Evolutionary conservation across 2,888 invertebrate genomes (phyloP).

Genomic region (Drosophila neutralis): DNA sequence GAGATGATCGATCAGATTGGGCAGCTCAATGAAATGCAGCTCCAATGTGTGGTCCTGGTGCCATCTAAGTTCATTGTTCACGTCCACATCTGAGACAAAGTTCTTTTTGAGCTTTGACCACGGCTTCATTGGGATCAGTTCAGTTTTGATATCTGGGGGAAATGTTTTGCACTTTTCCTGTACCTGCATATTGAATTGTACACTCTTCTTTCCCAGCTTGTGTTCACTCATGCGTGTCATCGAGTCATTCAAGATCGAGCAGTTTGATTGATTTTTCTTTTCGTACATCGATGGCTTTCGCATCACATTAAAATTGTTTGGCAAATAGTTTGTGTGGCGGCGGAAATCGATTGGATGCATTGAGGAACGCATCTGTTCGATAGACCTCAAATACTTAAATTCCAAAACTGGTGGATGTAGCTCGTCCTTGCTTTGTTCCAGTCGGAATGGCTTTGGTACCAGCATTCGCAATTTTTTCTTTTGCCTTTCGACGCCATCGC

Average conservation of each 20-base stretch:
- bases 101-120: slow-evolving; percentile 32
- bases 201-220: not conserved
- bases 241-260: slow-evolving; percentile 21
- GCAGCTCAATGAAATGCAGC: slow-evolving; percentile 29
- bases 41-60: slow-evolving; percentile 20
- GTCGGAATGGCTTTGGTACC: slow-evolving; percentile 21
- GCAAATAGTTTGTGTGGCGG: not conserved
- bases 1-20: slow-evolving; percentile 74
- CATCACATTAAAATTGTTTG: slow-evolving; percentile 4
- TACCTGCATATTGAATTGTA: slow-evolving; percentile 5
- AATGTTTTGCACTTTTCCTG: not conserved
- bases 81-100: slow-evolving; percentile 53
- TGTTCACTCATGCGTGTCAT: slow-evolving; percentile 33
- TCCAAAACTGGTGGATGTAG: not conserved
- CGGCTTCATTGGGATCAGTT: too few species aligned
- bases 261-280: not conserved
- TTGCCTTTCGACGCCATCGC: too few species aligned
- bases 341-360: slow-evolving; percentile 2
- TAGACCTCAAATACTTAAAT: slow-evolving; percentile 7
- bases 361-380: slow-evolving; percentile 22
- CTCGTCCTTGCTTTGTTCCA: not conserved
- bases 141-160: not conserved
- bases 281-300: not conserved
- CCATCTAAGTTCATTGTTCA: slow-evolving; percentile 48
- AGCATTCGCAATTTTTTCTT: not conserved